Conservation (phyloP, 2,113 vertebrate genomes). For the Mesocricetus auratus region DNA sequence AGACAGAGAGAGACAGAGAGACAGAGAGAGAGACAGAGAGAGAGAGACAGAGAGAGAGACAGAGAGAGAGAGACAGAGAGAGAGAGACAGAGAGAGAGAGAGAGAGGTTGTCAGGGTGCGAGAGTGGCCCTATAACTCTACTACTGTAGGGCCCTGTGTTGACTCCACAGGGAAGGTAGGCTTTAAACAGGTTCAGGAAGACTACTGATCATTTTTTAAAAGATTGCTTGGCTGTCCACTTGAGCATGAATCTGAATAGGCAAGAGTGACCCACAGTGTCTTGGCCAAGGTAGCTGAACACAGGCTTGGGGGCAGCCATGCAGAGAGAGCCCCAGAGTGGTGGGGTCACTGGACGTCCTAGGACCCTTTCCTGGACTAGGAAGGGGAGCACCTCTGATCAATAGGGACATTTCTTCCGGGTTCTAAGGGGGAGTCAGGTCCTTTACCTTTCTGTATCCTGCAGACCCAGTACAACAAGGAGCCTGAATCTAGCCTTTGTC, state of each 20-base stretch:
- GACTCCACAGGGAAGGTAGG: too few relatives aligned
- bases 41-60: background rate
- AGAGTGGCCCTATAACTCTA: background rate
- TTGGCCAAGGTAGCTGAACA: background rate
- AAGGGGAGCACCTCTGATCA: background rate
- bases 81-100: background rate
- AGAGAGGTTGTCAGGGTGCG: rapidly evolving
- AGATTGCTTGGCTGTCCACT: background rate
- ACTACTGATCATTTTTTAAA: background rate
- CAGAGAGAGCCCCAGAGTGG: background rate
- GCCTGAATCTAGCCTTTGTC: conserved; percentile 39
- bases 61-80: background rate
- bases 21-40: background rate
- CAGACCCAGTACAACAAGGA: background rate
- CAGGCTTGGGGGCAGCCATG: background rate
- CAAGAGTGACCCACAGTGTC: background rate
- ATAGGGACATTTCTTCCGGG: background rate
- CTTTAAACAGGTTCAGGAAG: background rate
- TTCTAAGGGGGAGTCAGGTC: background rate
- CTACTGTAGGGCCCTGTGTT: too few relatives aligned
- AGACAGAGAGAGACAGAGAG: background rate
- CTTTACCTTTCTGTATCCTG: background rate
- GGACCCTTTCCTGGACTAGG: background rate
- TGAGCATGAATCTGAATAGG: background rate
- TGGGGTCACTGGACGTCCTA: background rate